These are phyloP conservation scores for Drosophila insularis DNA, from an alignment of 1,140 invertebrate species.

Conservation along the genomic window DNA sequence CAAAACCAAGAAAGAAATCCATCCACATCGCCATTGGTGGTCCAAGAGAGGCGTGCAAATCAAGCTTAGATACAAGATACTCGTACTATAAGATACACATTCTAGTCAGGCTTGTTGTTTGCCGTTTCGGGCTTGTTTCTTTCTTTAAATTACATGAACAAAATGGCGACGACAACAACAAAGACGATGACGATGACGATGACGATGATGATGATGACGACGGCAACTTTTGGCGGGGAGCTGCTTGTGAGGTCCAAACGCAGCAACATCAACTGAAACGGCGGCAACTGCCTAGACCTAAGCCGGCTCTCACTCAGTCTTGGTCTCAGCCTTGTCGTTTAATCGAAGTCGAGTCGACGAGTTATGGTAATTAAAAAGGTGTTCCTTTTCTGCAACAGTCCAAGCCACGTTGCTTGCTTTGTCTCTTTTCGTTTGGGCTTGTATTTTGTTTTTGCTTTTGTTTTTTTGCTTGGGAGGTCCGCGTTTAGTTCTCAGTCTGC, in stretches of 20 bases:
- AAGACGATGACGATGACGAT: too few relatives aligned
- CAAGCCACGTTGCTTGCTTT: not conserved
- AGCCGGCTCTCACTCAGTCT: not conserved
- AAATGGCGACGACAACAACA: slow-evolving; percentile 50
- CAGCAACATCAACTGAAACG: slow-evolving; percentile 31
- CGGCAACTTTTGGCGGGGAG: slow-evolving; percentile 18
- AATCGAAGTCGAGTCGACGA: slow-evolving; percentile 75
- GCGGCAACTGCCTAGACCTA: slow-evolving; percentile 49
- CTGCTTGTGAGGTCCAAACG: slow-evolving; percentile 69
- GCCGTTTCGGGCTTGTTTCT: slow-evolving; percentile 21
- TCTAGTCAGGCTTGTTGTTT: slow-evolving; percentile 28
- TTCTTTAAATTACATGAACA: slow-evolving; percentile 64
- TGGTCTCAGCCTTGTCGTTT: slow-evolving; percentile 51
- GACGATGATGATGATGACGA: slow-evolving; percentile 12
- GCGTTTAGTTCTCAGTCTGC: slow-evolving; percentile 19
- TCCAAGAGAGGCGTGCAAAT: slow-evolving; percentile 45
- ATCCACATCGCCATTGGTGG: slow-evolving; percentile 47
- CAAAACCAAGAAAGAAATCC: not conserved
- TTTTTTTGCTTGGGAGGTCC: slow-evolving; percentile 56
- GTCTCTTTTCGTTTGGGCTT: not conserved
- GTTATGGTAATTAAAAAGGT: slow-evolving; percentile 81
- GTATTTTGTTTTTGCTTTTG: not conserved
- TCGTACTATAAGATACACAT: slow-evolving; percentile 9
- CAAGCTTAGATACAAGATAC: slow-evolving; percentile 19
- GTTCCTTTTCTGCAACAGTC: slow-evolving; percentile 66